These are phyloP conservation scores for Poecile atricapillus DNA, from an alignment of 2,113 vertebrate genomes.

Conservation along the genomic window DNA sequence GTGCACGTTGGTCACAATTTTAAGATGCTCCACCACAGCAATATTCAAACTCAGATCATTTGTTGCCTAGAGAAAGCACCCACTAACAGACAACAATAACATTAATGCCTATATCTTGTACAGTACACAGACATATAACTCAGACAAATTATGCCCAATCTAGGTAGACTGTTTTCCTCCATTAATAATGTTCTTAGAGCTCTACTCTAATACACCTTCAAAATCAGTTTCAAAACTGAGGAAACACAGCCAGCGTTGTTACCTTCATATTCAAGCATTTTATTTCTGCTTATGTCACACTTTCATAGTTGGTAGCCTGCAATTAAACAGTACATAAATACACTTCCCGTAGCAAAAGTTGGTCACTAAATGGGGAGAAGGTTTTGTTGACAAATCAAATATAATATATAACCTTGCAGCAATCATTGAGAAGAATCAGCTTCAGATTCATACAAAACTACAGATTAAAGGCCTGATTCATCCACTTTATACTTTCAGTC, in stretches of 20 bases:
- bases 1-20: background rate
- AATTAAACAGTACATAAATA: conserved; percentile 18
- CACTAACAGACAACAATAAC: conserved; percentile 39
- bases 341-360: background rate
- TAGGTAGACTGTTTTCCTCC: conserved; percentile 33
- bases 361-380: background rate
- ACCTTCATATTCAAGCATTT: background rate
- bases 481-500: background rate
- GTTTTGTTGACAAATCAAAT: background rate
- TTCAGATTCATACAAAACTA: background rate
- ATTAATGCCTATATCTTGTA: conserved; percentile 27
- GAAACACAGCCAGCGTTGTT: background rate
- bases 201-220: conserved; percentile 28
- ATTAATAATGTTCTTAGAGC: conserved; percentile 36
- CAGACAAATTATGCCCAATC: conserved; percentile 16
- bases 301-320: background rate
- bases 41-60: conserved; percentile 56
- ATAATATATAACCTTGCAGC: background rate
- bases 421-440: background rate
- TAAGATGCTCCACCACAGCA: conserved; percentile 20
- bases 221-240: conserved; percentile 58
- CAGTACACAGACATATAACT: conserved; percentile 36
- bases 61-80: conserved; percentile 41
- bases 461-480: background rate
- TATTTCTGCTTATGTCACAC: conserved; percentile 28